phyloP scores from a whole-genome alignment of 2,113 vertebrate genomes.

The Butorides virescens region DNA sequence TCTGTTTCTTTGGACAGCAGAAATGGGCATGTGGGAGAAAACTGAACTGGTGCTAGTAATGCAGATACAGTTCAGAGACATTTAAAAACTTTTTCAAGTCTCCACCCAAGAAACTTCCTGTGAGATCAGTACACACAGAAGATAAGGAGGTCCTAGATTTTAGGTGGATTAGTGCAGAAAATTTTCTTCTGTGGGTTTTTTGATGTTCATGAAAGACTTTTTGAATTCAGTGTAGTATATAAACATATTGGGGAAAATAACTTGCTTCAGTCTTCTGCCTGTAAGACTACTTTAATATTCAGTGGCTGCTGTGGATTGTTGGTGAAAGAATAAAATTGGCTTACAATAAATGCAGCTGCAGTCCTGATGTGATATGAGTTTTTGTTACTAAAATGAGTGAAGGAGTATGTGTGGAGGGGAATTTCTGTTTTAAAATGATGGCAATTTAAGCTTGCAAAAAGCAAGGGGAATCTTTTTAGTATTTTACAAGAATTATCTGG shows the following conservation, averaged over 20 bases:
- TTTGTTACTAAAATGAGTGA: background rate
- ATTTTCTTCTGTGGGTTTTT: background rate
- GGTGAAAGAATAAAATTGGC: background rate
- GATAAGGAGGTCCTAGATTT: background rate
- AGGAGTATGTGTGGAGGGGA: background rate
- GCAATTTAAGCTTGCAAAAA: background rate
- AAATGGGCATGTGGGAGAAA: background rate
- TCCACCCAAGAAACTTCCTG: slow-evolving; percentile 36
- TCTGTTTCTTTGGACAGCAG: background rate
- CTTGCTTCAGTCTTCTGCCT: background rate
- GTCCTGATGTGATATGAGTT: background rate
- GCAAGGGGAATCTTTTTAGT: background rate
- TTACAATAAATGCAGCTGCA: background rate
- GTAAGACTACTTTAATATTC: background rate
- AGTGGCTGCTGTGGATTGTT: background rate
- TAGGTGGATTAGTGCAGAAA: background rate
- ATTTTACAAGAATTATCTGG: background rate
- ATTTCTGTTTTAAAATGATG: background rate
- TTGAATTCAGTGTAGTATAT: background rate
- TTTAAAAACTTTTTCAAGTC: background rate
- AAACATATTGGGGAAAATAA: background rate
- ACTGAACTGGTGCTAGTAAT: background rate
- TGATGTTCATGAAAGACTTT: background rate
- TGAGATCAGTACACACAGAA: background rate
- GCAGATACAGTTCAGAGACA: background rate